Conservation (phyloP, 2,113 vertebrate species). For the Xiphophorus couchianus region DNA sequence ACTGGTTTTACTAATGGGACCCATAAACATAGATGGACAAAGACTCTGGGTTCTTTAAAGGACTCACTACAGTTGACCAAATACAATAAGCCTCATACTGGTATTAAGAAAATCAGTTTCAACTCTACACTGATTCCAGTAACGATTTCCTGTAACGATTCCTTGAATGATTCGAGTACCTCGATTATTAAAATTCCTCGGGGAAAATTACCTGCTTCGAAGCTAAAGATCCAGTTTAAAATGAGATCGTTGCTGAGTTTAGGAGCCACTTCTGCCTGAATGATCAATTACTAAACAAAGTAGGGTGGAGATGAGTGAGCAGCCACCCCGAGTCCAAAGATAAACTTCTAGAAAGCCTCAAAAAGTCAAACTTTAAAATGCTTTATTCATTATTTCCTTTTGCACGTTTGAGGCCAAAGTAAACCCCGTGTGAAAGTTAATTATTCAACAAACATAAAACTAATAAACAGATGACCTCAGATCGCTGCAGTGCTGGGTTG, state of each 20-base stretch:
- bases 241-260: background rate
- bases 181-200: too few species aligned
- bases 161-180: too few species aligned
- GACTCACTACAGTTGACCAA: too few species aligned
- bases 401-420: background rate
- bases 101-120: too few species aligned
- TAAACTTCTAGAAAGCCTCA: background rate
- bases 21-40: too few species aligned
- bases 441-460: background rate
- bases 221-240: too few species aligned
- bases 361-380: background rate
- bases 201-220: too few species aligned
- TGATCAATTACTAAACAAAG: background rate
- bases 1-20: too few species aligned
- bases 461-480: conserved; percentile 1
- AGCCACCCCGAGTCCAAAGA: background rate
- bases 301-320: background rate
- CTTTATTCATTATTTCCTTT: background rate
- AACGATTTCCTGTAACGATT: too few species aligned
- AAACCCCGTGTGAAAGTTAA: background rate
- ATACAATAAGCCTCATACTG: too few species aligned
- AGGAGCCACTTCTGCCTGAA: background rate
- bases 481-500: background rate
- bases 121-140: too few species aligned
- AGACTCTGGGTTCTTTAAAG: too few species aligned